Percentiles rank a stretch among this genome's conserved stretches.
Conservation (phyloP, 1,140 invertebrate genomes). For the Sycobia sp. region DNA sequence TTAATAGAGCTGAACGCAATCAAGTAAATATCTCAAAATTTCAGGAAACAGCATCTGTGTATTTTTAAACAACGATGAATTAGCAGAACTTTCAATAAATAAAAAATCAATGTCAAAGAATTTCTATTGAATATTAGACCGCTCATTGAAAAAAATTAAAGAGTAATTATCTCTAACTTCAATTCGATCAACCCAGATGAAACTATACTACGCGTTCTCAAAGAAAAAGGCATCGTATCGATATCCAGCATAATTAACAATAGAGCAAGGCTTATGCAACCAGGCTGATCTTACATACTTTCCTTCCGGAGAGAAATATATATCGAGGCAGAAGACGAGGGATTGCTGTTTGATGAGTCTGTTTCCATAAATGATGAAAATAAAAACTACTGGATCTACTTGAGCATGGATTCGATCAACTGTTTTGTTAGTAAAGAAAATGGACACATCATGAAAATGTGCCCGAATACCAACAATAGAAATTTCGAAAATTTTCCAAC, state of each 20-base stretch:
- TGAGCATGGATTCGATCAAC: background rate
- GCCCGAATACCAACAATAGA: background rate
- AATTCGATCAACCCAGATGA: background rate
- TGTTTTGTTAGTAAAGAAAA: conserved; percentile 4
- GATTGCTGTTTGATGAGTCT: background rate
- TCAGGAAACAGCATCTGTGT: no score
- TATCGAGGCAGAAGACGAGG: background rate
- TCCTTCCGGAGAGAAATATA: conserved; percentile 4
- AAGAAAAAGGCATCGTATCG: background rate
- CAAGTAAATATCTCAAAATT: no score
- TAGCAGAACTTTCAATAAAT: no score
- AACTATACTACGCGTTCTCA: background rate
- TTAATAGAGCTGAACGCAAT: no score
- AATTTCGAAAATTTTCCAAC: no score
- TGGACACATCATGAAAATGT: conserved; percentile 1
- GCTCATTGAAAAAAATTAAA: conserved; percentile 12
- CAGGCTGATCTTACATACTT: background rate
- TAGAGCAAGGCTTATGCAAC: background rate
- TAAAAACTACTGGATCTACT: background rate
- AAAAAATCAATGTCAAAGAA: background rate
- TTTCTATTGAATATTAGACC: background rate
- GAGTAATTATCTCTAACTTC: conserved; percentile 10
- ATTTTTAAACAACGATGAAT: no score
- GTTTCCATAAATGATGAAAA: background rate
- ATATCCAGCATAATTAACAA: background rate